Evolutionary conservation across 2,888 invertebrate species (phyloP).

Genomic region (Lottia gigantea): DNA sequence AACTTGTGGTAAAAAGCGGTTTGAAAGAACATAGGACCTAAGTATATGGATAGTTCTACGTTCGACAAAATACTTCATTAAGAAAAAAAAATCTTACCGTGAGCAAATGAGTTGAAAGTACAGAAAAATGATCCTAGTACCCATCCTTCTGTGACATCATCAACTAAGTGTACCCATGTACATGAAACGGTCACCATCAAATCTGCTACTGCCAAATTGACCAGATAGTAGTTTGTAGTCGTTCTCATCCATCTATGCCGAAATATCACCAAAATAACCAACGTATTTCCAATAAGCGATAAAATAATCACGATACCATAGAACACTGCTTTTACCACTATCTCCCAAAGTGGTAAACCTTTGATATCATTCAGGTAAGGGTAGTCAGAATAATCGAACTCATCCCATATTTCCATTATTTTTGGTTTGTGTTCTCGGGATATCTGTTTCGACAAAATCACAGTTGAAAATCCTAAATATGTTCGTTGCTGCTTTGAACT

Average conservation of each 20-base stretch:
- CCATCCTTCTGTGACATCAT: constrained; percentile 83
- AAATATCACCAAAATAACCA: constrained; percentile 31
- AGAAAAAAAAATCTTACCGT: no score
- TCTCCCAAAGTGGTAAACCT: constrained; percentile 26
- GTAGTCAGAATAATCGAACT: constrained; percentile 13
- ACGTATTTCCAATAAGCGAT: constrained; percentile 29
- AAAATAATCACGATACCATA: constrained; percentile 24
- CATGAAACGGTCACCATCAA: constrained; percentile 70
- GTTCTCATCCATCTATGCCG: constrained; percentile 40
- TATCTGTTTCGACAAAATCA: no score
- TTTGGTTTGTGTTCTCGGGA: no score
- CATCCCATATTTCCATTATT: background rate
- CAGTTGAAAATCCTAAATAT: no score
- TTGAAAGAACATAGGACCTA: no score
- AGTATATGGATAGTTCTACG: no score
- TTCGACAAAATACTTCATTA: no score
- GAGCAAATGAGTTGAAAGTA: constrained; percentile 79
- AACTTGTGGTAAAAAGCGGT: no score
- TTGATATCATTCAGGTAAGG: constrained; percentile 11
- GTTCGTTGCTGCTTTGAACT: no score
- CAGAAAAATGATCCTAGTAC: constrained; percentile 80
- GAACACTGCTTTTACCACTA: constrained; percentile 24
- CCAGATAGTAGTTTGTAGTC: constrained; percentile 48
- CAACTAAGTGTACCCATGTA: constrained; percentile 80
- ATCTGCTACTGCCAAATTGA: constrained; percentile 46